Evolutionary conservation across 1,140 invertebrate species (phyloP).

Genomic region (Atopsyche davidsoni): DNA sequence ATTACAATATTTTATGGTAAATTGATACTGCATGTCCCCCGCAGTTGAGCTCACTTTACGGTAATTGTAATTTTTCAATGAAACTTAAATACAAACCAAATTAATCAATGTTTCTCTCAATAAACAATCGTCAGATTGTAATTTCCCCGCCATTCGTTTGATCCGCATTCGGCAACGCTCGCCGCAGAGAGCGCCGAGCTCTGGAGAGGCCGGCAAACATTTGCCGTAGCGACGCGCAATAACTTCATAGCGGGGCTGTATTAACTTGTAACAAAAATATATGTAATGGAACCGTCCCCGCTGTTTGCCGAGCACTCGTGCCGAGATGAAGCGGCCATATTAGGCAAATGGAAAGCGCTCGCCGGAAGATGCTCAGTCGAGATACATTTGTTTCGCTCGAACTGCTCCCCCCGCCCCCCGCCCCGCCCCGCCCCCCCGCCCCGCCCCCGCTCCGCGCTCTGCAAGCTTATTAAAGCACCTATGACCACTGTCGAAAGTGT

Average conservation of each 20-base stretch:
- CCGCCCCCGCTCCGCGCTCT: no score
- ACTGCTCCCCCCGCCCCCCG: neutral
- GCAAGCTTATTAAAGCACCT: no score
- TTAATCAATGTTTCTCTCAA: no score
- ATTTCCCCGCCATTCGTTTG: neutral
- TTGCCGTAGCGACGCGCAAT: slow-evolving; percentile 4
- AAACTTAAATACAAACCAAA: no score
- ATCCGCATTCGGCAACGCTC: slow-evolving; percentile 10
- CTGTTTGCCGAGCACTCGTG: slow-evolving; percentile 18
- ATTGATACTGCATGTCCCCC: no score
- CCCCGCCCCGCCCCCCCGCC: no score
- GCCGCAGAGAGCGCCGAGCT: slow-evolving; percentile 2
- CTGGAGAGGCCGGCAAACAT: slow-evolving; percentile 17
- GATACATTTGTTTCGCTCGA: slow-evolving; percentile 10
- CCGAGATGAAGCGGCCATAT: slow-evolving; percentile 13
- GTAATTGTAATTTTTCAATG: no score
- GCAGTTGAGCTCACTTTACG: no score
- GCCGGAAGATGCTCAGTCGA: neutral
- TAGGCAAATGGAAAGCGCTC: slow-evolving; percentile 16
- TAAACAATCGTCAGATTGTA: no score
- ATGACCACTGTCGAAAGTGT: no score
- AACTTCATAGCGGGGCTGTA: slow-evolving; percentile 11
- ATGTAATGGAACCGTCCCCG: slow-evolving; percentile 18
- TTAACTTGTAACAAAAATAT: slow-evolving; percentile 24
- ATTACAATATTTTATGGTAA: no score